Percentiles rank a stretch among this genome's conserved stretches.
Conservation (phyloP, 2,113 vertebrate species). For the Thunnus maccoyii region DNA sequence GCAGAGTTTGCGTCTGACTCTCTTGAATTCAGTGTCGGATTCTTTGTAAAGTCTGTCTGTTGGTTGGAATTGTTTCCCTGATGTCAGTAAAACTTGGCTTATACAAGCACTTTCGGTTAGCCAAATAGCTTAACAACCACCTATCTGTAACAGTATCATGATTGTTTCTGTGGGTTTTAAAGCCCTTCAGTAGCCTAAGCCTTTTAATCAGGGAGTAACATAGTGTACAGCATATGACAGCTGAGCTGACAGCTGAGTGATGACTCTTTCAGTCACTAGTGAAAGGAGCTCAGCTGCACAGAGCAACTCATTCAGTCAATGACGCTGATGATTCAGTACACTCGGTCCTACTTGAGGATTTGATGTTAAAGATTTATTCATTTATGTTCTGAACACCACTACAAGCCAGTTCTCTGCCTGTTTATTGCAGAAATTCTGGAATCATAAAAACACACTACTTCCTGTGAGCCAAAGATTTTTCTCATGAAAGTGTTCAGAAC, state of each 20-base stretch:
- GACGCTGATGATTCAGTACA: neutral
- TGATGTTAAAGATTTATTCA: neutral
- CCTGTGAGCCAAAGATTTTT: slow-evolving; percentile 48
- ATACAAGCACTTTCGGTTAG: too few relatives aligned
- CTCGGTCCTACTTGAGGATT: neutral
- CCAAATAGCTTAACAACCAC: too few relatives aligned
- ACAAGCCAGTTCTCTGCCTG: slow-evolving; percentile 11
- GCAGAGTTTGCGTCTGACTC: too few relatives aligned
- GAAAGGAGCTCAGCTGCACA: too few relatives aligned
- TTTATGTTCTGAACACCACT: slow-evolving; percentile 3
- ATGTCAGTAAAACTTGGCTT: too few relatives aligned
- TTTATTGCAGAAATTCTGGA: slow-evolving; percentile 54
- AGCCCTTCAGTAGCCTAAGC: too few relatives aligned
- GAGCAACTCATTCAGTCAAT: neutral
- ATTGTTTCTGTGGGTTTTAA: too few relatives aligned
- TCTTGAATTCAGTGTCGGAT: too few relatives aligned
- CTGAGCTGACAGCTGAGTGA: neutral
- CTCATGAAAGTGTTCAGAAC: slow-evolving; percentile 38
- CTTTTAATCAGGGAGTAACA: slow-evolving; percentile 3
- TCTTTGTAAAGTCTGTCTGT: too few relatives aligned
- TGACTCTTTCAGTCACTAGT: too few relatives aligned
- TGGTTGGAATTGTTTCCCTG: too few relatives aligned
- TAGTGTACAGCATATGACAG: neutral
- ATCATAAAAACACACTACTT: slow-evolving; percentile 51
- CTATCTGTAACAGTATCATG: too few relatives aligned